phyloP scores from a whole-genome alignment of 2,113 vertebrate species.

The Entosphenus tridentatus region DNA sequence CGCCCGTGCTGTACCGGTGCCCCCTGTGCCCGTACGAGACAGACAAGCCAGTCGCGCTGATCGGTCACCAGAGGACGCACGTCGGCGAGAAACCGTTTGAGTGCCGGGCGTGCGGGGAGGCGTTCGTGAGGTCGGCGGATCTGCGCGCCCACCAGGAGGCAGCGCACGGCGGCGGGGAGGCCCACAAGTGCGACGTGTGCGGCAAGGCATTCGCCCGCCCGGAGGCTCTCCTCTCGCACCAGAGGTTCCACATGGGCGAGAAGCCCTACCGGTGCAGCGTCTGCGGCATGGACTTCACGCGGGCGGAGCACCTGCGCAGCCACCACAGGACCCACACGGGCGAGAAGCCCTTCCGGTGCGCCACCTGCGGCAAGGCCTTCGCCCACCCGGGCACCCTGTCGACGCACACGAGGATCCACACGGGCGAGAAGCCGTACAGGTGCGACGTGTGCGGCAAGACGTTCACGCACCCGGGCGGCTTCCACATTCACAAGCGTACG shows the following conservation, averaged over 20 bases:
- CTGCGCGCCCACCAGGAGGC: neutral
- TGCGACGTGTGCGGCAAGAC: conserved; percentile 5
- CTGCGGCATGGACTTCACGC: neutral
- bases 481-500: neutral
- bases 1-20: conserved; percentile 3
- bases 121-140: conserved; percentile 1
- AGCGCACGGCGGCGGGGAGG: neutral
- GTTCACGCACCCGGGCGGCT: neutral
- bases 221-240: neutral
- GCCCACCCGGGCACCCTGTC: neutral
- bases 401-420: conserved; percentile 2
- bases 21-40: neutral
- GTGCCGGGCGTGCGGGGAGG: neutral
- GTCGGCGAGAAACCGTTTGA: neutral
- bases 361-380: conserved; percentile 1
- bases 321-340: conserved; percentile 6
- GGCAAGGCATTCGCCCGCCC: neutral
- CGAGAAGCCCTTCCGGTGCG: neutral
- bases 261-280: conserved; percentile 3
- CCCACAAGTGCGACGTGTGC: conserved; percentile 1
- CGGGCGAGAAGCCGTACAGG: conserved; percentile 3
- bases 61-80: neutral
- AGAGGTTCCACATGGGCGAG: neutral
- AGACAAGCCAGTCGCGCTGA: neutral
- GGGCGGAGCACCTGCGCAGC: neutral